phyloP scores from a whole-genome alignment of 1,140 invertebrate species.

The Tenebrio molitor region DNA sequence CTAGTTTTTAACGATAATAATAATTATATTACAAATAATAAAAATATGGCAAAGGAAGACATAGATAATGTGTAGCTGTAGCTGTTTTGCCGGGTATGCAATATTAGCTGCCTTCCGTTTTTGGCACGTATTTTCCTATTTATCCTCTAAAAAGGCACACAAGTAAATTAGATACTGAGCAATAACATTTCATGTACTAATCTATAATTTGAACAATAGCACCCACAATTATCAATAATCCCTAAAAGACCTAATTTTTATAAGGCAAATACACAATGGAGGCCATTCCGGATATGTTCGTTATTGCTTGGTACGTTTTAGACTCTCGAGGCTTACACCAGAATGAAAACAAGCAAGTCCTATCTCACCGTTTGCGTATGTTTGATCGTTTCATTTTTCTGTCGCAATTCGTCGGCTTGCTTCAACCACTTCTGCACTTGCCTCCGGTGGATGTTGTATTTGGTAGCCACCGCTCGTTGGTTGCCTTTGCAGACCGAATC shows the following conservation, averaged over 20 bases:
- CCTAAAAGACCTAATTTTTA: conserved; percentile 36
- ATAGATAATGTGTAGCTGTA: neutral
- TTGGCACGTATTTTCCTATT: conserved; percentile 53
- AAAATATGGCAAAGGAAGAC: conserved; percentile 51
- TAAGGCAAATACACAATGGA: conserved; percentile 30
- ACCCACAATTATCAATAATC: conserved; percentile 39
- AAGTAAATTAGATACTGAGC: conserved; percentile 39
- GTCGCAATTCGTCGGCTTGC: conserved; percentile 69
- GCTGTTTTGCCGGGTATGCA: conserved; percentile 42
- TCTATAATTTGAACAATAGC: conserved; percentile 42
- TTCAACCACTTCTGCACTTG: conserved; percentile 77
- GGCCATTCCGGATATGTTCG: conserved; percentile 43
- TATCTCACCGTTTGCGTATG: conserved; percentile 57
- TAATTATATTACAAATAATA: conserved; percentile 25
- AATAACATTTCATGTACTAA: conserved; percentile 34
- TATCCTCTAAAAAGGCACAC: conserved; percentile 54
- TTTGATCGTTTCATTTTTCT: conserved; percentile 58
- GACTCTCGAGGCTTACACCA: conserved; percentile 46
- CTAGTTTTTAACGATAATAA: conserved; percentile 34
- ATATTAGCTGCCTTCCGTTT: conserved; percentile 56
- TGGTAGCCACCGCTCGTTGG: conserved; percentile 73
- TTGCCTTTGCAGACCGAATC: conserved; percentile 72
- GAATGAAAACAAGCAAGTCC: conserved; percentile 1
- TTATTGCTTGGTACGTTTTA: conserved; percentile 47
- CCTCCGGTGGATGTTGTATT: conserved; percentile 75